These are phyloP conservation scores for Andrena haemorrhoa DNA, from an alignment of 2,888 invertebrate species.

Conservation along the genomic window DNA sequence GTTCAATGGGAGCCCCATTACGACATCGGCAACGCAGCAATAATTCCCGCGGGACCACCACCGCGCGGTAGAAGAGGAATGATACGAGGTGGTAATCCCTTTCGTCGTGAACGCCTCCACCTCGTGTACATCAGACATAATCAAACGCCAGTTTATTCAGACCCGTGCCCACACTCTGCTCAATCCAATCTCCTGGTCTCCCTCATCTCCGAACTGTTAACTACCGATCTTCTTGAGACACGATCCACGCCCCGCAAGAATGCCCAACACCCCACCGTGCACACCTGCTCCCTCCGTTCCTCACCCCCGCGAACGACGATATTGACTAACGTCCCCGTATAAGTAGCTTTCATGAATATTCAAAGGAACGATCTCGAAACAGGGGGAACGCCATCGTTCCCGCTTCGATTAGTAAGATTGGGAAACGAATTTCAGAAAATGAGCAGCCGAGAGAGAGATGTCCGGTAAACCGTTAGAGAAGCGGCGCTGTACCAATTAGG, in stretches of 20 bases:
- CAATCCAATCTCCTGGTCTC: slow-evolving; percentile 38
- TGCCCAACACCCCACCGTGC: not conserved
- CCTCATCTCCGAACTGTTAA: slow-evolving; percentile 41
- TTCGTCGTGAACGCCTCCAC: slow-evolving; percentile 55
- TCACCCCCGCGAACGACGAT: slow-evolving; percentile 9
- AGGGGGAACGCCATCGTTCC: slow-evolving; percentile 11
- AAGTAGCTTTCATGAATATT: not conserved
- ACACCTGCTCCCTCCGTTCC: not conserved
- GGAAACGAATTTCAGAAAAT: slow-evolving; percentile 56
- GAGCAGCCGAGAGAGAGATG: slow-evolving; percentile 22
- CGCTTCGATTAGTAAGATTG: slow-evolving; percentile 30
- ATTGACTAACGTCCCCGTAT: slow-evolving; percentile 5
- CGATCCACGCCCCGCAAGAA: not conserved
- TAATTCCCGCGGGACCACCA: slow-evolving; percentile 75
- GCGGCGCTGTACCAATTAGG: slow-evolving; percentile 57
- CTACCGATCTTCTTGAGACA: slow-evolving; percentile 14
- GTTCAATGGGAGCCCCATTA: slow-evolving; percentile 64
- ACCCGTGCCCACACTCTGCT: slow-evolving; percentile 65
- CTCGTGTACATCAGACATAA: slow-evolving; percentile 50
- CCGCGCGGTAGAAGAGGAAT: slow-evolving; percentile 51
- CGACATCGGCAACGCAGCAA: slow-evolving; percentile 74
- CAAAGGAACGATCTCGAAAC: not conserved
- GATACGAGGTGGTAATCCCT: slow-evolving; percentile 67
- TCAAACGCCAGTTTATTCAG: slow-evolving; percentile 60
- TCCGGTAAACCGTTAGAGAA: slow-evolving; percentile 51